phyloP scores from a whole-genome alignment of 2,888 invertebrate genomes.

The Neocrepidodera transversa region DNA sequence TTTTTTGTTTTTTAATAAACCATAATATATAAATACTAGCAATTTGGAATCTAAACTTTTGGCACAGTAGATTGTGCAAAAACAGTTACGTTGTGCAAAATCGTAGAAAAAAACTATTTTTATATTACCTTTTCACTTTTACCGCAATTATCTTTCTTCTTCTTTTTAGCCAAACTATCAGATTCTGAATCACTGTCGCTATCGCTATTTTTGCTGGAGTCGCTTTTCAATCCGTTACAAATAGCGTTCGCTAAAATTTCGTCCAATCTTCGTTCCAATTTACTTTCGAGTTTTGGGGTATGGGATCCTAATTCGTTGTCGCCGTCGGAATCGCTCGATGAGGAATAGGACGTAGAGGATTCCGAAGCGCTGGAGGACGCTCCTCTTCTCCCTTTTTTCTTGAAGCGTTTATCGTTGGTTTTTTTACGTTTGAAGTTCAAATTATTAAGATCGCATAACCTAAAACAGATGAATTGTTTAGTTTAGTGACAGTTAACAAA shows the following conservation, averaged over 20 bases:
- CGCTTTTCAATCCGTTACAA: conserved; percentile 26
- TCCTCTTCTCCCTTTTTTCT: conserved; percentile 14
- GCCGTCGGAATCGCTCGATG: conserved; percentile 10
- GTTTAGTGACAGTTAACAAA: no score
- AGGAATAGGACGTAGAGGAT: conserved; percentile 6
- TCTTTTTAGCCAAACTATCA: conserved; percentile 17
- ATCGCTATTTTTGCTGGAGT: conserved; percentile 23
- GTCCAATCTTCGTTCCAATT: conserved; percentile 29
- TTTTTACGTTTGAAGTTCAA: conserved; percentile 13
- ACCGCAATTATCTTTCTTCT: conserved; percentile 21
- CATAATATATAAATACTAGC: no score
- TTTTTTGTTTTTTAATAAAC: no score
- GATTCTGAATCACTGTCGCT: conserved; percentile 16
- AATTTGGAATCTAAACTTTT: no score
- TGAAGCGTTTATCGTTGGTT: neutral
- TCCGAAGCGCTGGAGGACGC: conserved; percentile 3
- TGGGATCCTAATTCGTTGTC: neutral
- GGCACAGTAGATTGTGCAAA: no score
- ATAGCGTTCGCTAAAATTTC: conserved; percentile 28
- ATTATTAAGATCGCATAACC: conserved; percentile 25
- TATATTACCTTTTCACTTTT: conserved; percentile 10
- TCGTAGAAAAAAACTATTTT: no score
- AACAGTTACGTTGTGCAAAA: no score
- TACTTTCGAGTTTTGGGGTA: conserved; percentile 16
- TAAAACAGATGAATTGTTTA: neutral